Evolutionary conservation across 2,888 invertebrate species (phyloP).

Genomic region (Drosophila seclusa): DNA sequence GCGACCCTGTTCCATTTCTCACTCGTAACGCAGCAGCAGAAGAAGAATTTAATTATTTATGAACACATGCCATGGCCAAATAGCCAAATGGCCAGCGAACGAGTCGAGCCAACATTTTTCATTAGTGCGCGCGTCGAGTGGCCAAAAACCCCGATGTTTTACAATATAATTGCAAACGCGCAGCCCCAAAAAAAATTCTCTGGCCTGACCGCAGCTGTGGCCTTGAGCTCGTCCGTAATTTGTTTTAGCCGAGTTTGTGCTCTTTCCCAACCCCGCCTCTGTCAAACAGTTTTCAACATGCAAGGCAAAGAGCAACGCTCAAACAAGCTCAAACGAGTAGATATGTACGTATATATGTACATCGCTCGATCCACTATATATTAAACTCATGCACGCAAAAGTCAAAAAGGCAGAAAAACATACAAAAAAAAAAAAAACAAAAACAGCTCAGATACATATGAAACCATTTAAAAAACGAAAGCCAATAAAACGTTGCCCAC

Average conservation of each 20-base stretch:
- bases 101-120: constrained; percentile 63
- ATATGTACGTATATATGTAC: constrained; percentile 18
- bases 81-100: constrained; percentile 7
- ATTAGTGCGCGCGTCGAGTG: constrained; percentile 64
- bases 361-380: constrained; percentile 65
- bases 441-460: constrained; percentile 5
- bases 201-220: constrained; percentile 68
- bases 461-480: constrained; percentile 57
- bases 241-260: constrained; percentile 59
- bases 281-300: constrained; percentile 66
- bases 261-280: not conserved
- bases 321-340: constrained; percentile 20
- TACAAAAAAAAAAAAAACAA: constrained; percentile 16
- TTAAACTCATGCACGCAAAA: constrained; percentile 68
- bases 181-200: constrained; percentile 37
- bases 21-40: constrained; percentile 18
- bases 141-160: constrained; percentile 51
- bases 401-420: constrained; percentile 9
- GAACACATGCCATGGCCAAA: constrained; percentile 66
- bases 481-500: constrained; percentile 59
- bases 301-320: constrained; percentile 59
- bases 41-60: constrained; percentile 74
- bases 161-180: constrained; percentile 70
- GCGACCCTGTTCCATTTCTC: constrained; percentile 64
- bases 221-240: constrained; percentile 74